Conservation (phyloP, 2,113 vertebrate genomes). For the Conger conger region DNA sequence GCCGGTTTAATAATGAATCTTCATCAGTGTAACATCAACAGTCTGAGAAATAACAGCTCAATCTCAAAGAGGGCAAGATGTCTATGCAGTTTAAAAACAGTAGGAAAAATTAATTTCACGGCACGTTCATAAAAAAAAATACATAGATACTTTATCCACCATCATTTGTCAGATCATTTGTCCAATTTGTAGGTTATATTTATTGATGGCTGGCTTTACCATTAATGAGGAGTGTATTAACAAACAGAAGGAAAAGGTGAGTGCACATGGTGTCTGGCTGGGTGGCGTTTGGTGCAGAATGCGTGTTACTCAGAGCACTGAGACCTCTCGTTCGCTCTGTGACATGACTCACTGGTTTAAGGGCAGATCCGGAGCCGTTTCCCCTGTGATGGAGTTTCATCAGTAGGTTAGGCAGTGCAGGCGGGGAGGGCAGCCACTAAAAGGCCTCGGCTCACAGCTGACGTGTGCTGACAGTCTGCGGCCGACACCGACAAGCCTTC, state of each 20-base stretch:
- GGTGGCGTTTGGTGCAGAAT: background rate
- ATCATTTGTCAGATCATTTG: constrained; percentile 62
- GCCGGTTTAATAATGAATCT: constrained; percentile 80
- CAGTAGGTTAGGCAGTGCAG: background rate
- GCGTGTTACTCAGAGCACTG: background rate
- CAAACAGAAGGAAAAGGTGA: constrained; percentile 13
- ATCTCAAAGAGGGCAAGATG: constrained; percentile 69
- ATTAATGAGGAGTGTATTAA: background rate
- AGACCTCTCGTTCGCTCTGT: background rate
- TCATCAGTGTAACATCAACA: constrained; percentile 72
- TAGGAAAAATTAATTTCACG: constrained; percentile 67
- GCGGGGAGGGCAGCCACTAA: background rate
- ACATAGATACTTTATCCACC: constrained; percentile 60
- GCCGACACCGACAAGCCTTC: background rate
- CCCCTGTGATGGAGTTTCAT: background rate
- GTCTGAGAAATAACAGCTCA: constrained; percentile 61
- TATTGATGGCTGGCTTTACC: constrained; percentile 80
- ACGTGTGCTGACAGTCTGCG: background rate
- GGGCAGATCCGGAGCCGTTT: background rate
- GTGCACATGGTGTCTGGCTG: background rate
- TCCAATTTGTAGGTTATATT: constrained; percentile 77
- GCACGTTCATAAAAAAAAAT: constrained; percentile 62
- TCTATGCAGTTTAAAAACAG: constrained; percentile 70
- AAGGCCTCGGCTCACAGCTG: background rate
- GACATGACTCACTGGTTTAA: background rate